These are phyloP conservation scores for Simalia tracyae DNA, from an alignment of 2,797 vertebrate species.

Conservation along the genomic window DNA sequence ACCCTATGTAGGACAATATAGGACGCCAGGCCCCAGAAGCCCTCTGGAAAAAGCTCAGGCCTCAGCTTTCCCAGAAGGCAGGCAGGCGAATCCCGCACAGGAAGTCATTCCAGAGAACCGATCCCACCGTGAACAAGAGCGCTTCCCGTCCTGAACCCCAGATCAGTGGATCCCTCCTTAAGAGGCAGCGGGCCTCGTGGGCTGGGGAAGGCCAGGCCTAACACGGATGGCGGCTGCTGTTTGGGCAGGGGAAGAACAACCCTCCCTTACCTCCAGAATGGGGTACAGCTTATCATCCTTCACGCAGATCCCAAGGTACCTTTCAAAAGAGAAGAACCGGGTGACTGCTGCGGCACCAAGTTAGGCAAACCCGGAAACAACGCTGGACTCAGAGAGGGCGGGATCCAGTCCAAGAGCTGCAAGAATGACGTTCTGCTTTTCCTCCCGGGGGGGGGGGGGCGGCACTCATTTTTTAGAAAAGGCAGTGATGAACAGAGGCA, in stretches of 20 bases:
- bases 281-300: constrained; percentile 88
- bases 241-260: neutral
- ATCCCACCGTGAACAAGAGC: neutral
- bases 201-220: neutral
- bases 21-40: neutral
- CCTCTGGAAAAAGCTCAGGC: neutral
- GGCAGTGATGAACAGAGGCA: too few species aligned
- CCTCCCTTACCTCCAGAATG: constrained; percentile 81
- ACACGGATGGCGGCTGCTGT: neutral
- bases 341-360: neutral
- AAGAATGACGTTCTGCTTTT: too few species aligned
- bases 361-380: too few species aligned
- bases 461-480: too few species aligned
- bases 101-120: neutral
- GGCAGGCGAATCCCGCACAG: neutral
- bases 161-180: neutral
- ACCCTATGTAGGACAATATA: neutral
- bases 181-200: neutral
- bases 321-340: constrained; percentile 44
- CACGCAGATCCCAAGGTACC: constrained; percentile 88
- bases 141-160: neutral
- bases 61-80: neutral
- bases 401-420: too few species aligned
- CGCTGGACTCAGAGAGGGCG: too few species aligned
- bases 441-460: too few species aligned